Base-by-base conservation (phyloP, 1,140 invertebrate genomes). In the Drosophila elegans region DNA sequence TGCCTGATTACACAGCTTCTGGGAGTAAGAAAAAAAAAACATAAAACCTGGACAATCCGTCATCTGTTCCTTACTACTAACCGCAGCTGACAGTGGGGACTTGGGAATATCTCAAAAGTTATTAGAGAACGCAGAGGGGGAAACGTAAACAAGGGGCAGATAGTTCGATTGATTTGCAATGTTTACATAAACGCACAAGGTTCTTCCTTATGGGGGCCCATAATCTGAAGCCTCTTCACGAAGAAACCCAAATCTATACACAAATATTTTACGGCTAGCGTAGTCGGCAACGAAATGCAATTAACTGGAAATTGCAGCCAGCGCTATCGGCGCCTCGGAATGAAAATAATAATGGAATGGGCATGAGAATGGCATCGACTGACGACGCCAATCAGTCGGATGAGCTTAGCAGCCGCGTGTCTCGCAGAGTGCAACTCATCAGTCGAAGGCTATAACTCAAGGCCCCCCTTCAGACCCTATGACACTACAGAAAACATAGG, bases 251-350 rank as follows among this genome's bases (percentile, higher is more conserved):
- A 75, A 66, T 75, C 73, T 72, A 71, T 57, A 71, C 67, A 75
- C 73, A 75, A 76, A 76, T 75, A 75, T 75, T 74, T 75, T 75
- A 75, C 73, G 75, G 52, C 73, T 51, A 51, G 38, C 72, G 63
- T 27, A 25, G 56, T 9, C 56, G 56, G 45, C 52, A 54, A 48
- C 45, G 36, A 75, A 75, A 75, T 75, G 73, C 73, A 75, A 75
- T 75, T 75, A 75, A 62, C 61, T 75, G 44, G 59, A 74, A 74
- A 74, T 74, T 75, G 72, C 73, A 59, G 63, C 34, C 27, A 46
- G 27, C 21, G 62, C 52, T 72, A 71, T 72, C 68, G 63, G 62
- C 60, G 62, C 42, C 51, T 54, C 9, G 11, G 25, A 44, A 27
- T 39, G 36, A 36, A 45, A 36, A 21, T 12, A 62, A 29, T 56